Evolutionary conservation across 2,113 vertebrate genomes (phyloP), one percentile per base, ranked within the genome.

Genomic region (Thunnus thynnus): DNA sequence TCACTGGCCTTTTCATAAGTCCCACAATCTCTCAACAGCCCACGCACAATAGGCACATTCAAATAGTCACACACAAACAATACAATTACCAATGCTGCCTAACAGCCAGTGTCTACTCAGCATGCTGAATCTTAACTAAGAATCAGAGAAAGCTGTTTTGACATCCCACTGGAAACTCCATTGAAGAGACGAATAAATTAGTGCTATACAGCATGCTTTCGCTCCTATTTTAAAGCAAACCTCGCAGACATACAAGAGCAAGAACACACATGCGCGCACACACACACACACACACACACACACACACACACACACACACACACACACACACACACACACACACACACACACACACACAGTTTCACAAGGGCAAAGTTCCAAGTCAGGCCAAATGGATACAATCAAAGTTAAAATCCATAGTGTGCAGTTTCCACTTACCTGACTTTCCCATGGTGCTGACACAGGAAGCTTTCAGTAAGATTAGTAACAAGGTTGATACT

Each of bases 391-490:
- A 76, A 80, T 16, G 52, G 63, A n/a, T 47, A 47, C 13, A 78
- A 65, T 82, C 52, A 75, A 63, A 78, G 57, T 50, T 16, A 46
- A 76, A 85, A 55, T 54, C 48, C 54, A 47, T 22, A 50, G 56
- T 30, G n/a, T 72, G 16, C 47, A 72, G 41, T 82, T 76, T 79
- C 57, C 54, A 89, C 93, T 91, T 89, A 96, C 95, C 94, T 90
- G 95, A 95, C 78, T 95, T 96, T 48, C 95, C 95, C 95, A 96
- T 96, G 72, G 73, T 89, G 84, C 82, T 76, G 76, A 87, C 76
- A 76, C 65, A 76, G 84, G 55, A 73, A 75, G 52, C 63, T 73
- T 82, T 77, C 70, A 75, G 66, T 72, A 51, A 72, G 71, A 73
- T 52, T 68, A 66, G 32, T 30, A 76, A 70, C 64, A 64, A 44